A percentile compares a stretch with the other conserved stretches of the same genome.
Evolutionary conservation across 2,888 invertebrate species (phyloP).

Genomic region (Sinodicranocentrus sp.): DNA sequence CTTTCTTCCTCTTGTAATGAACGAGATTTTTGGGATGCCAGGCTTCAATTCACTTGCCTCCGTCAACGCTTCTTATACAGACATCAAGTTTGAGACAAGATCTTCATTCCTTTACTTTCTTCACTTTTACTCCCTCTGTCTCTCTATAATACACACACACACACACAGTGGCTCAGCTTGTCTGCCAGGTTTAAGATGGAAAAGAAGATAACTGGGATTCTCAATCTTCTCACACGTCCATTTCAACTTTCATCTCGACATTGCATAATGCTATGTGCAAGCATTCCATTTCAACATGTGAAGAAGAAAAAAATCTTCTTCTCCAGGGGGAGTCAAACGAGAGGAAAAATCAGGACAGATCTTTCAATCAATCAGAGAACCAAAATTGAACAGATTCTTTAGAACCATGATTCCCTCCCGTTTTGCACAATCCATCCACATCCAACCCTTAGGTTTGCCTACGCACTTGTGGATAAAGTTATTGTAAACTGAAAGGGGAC

Average conservation of each 20-base stretch:
- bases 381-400: conserved; percentile 34
- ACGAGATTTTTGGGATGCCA: conserved; percentile 45
- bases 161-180: no score
- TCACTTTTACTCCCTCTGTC: not conserved
- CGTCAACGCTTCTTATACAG: not conserved
- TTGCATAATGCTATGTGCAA: not conserved
- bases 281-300: no score
- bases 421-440: not conserved
- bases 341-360: conserved; percentile 51
- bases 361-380: conserved; percentile 62
- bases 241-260: conserved; percentile 39
- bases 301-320: no score
- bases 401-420: not conserved
- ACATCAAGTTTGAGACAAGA: not conserved
- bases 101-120: conserved; percentile 42
- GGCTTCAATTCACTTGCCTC: not conserved
- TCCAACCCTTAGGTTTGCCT: not conserved
- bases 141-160: no score
- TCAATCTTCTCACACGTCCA: conserved; percentile 61
- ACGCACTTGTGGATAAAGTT: not conserved
- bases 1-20: conserved; percentile 12
- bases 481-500: not conserved
- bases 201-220: conserved; percentile 48
- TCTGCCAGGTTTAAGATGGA: no score
- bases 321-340: no score